Evolutionary conservation across 2,888 invertebrate species (phyloP).

Genomic region (Epinotia bilunana): DNA sequence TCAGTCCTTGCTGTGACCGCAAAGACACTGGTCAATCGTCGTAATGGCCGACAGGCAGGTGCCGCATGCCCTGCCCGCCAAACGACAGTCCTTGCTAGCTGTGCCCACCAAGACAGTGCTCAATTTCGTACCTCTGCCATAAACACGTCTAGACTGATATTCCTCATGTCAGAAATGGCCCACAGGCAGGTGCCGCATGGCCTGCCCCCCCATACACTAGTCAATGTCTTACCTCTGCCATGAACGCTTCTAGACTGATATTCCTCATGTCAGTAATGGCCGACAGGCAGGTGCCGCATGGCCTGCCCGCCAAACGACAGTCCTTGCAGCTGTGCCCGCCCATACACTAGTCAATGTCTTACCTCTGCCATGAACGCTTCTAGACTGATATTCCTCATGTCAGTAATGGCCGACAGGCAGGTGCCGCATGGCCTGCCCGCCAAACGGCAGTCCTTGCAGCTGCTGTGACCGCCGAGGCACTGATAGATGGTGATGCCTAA

Average conservation of each 20-base stretch:
- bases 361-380: slow-evolving; percentile 58
- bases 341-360: slow-evolving; percentile 61
- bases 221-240: slow-evolving; percentile 54
- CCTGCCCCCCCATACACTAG: slow-evolving; percentile 56
- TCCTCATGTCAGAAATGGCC: slow-evolving; percentile 60
- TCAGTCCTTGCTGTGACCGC: slow-evolving; percentile 61
- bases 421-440: slow-evolving; percentile 52
- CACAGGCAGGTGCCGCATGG: slow-evolving; percentile 58
- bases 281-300: slow-evolving; percentile 58
- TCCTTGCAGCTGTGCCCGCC: slow-evolving; percentile 61
- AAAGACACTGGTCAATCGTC: slow-evolving; percentile 66
- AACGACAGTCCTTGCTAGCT: slow-evolving; percentile 60
- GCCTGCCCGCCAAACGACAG: slow-evolving; percentile 50
- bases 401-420: slow-evolving; percentile 56
- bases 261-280: slow-evolving; percentile 53
- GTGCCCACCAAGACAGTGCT: slow-evolving; percentile 62
- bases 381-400: slow-evolving; percentile 62
- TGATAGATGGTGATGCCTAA: slow-evolving; percentile 61
- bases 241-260: slow-evolving; percentile 55
- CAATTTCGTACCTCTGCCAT: slow-evolving; percentile 58
- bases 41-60: slow-evolving; percentile 50
- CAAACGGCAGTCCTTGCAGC: slow-evolving; percentile 58
- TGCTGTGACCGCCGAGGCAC: slow-evolving; percentile 63
- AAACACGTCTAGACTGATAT: slow-evolving; percentile 59
- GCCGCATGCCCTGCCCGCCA: slow-evolving; percentile 51